Evolutionary conservation across 2,888 invertebrate genomes (phyloP).

Genomic region (Eucera pruinosa): DNA sequence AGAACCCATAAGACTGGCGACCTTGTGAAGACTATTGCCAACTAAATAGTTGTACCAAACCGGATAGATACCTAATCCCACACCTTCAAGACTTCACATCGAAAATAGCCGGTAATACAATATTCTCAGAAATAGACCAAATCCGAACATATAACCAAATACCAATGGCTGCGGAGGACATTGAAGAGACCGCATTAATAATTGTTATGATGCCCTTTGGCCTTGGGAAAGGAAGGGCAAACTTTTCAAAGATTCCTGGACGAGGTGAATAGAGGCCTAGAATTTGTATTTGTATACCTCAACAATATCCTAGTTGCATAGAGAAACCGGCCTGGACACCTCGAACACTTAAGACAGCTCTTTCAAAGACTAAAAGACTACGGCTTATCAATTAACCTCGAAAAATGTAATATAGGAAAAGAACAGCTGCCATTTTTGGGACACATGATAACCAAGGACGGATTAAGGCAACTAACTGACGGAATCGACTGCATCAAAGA

Average conservation of each 20-base stretch:
- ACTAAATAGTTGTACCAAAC: neutral
- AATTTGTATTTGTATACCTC: neutral
- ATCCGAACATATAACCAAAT: neutral
- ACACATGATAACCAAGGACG: neutral
- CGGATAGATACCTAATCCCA: conserved; percentile 18
- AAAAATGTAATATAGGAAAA: neutral
- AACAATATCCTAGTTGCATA: conserved; percentile 2
- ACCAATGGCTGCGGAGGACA: neutral
- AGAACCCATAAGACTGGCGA: neutral
- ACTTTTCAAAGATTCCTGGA: neutral
- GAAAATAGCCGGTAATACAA: neutral
- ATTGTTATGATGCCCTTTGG: conserved; percentile 1
- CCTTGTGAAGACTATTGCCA: conserved; percentile 15
- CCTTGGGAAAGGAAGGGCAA: neutral
- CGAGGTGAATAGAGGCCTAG: neutral
- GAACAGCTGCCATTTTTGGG: neutral
- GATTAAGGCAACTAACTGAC: neutral
- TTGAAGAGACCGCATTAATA: neutral
- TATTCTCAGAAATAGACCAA: neutral
- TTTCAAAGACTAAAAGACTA: neutral
- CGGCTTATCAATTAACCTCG: neutral
- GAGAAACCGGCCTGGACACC: neutral
- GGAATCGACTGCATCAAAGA: neutral
- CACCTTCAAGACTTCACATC: conserved; percentile 3
- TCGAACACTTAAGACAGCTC: neutral